Conservation (phyloP, 2,888 invertebrate species). For the Macropis europaea region DNA sequence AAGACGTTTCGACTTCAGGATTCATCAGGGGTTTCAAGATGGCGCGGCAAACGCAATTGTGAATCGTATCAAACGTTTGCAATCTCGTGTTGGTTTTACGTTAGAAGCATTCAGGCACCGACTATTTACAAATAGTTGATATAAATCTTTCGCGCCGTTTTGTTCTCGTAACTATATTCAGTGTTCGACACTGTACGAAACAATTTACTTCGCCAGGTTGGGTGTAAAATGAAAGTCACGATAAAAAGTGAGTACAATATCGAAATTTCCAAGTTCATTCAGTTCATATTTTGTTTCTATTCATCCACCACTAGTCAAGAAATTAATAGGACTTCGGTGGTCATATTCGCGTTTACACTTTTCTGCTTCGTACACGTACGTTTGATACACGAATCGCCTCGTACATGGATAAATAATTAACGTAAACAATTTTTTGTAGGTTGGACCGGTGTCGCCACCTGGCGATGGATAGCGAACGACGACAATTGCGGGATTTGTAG, state of each 20-base stretch:
- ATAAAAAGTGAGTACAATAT: slow-evolving; percentile 82
- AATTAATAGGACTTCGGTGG: background rate
- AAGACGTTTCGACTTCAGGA: no score
- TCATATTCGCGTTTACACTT: background rate
- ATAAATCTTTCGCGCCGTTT: background rate
- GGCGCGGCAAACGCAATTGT: slow-evolving; percentile 16
- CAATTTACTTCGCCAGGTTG: background rate
- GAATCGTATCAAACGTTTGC: background rate
- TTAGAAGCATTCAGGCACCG: background rate
- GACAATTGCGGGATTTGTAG: slow-evolving; percentile 99
- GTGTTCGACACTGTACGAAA: background rate
- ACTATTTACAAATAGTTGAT: background rate
- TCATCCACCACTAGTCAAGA: no score
- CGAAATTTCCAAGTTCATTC: background rate
- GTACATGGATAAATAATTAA: background rate
- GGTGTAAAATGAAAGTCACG: slow-evolving; percentile 82
- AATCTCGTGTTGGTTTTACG: background rate
- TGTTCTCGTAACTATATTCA: background rate
- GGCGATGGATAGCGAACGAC: slow-evolving; percentile 99
- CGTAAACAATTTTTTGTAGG: slow-evolving; percentile 79
- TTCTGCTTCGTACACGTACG: slow-evolving; percentile 7
- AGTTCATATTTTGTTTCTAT: background rate
- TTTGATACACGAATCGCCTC: background rate
- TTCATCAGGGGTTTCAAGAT: slow-evolving; percentile 36
- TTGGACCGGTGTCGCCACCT: slow-evolving; percentile 98